Evolutionary conservation across 2,113 vertebrate species (phyloP).

Genomic region (Ia io): DNA sequence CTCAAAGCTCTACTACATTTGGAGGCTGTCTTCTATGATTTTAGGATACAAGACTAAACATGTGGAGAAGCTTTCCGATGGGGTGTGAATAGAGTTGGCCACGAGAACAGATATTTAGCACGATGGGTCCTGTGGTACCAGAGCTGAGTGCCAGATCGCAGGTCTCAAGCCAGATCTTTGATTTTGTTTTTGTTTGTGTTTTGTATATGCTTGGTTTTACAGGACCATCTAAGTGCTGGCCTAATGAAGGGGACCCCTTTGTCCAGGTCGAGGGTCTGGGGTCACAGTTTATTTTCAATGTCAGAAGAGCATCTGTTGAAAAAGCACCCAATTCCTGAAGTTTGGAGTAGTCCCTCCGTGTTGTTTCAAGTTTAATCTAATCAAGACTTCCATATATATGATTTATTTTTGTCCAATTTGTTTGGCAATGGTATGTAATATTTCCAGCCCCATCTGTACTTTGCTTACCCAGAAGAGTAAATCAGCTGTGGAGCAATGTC

Average conservation of each 20-base stretch:
- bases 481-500: background rate
- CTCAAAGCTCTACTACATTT: background rate
- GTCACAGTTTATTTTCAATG: background rate
- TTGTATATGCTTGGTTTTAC: background rate
- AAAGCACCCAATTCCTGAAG: background rate
- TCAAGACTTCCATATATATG: background rate
- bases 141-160: background rate
- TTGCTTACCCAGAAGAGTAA: slow-evolving; percentile 26
- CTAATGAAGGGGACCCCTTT: background rate
- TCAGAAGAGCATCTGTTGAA: background rate
- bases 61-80: background rate
- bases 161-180: background rate
- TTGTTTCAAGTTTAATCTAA: slow-evolving; percentile 19
- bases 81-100: background rate
- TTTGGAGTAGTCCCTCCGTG: background rate
- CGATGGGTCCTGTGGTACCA: background rate
- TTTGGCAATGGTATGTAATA: background rate
- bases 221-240: background rate
- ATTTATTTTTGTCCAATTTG: slow-evolving; percentile 1
- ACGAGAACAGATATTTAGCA: background rate
- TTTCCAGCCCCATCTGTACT: background rate
- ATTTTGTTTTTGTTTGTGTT: background rate
- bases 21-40: background rate
- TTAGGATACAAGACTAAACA: background rate
- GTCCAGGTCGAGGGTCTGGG: background rate